Conservation (phyloP, 2,888 invertebrate genomes). For the Pammene fasciana region DNA sequence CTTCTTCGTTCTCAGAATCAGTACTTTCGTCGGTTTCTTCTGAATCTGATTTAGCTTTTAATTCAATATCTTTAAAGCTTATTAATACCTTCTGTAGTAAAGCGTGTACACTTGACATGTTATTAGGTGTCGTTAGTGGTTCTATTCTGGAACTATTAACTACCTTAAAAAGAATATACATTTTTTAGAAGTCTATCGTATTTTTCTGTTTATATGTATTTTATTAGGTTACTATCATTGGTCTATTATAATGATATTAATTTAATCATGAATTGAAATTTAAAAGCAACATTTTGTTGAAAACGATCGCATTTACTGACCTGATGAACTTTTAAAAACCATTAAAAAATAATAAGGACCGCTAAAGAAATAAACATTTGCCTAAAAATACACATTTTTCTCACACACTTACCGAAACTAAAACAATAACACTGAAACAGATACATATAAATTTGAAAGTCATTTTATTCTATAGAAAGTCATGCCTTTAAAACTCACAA, state of each 20-base stretch:
- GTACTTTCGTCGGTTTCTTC: background rate
- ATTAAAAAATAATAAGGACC: too few relatives aligned
- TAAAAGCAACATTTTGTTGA: too few relatives aligned
- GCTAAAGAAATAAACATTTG: too few relatives aligned
- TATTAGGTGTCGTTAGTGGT: background rate
- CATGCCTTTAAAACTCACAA: background rate
- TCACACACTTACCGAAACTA: conserved; percentile 15
- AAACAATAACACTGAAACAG: background rate
- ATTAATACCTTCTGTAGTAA: background rate
- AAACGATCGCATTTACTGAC: too few relatives aligned
- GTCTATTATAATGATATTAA: background rate
- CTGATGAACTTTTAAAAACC: too few relatives aligned
- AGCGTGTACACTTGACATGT: conserved; percentile 2
- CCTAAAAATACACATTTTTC: background rate
- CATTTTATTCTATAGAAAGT: conserved; percentile 7
- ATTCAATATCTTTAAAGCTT: conserved; percentile 1
- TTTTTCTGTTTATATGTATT: too few relatives aligned
- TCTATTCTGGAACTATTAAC: background rate
- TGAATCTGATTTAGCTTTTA: background rate
- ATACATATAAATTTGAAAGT: background rate
- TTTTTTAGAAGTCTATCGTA: too few relatives aligned
- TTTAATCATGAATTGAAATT: too few relatives aligned
- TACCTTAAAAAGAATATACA: background rate
- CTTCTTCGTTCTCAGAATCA: background rate
- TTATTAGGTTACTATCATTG: background rate